phyloP scores from a whole-genome alignment of 2,888 invertebrate genomes.

The Dolomedes plantarius region DNA sequence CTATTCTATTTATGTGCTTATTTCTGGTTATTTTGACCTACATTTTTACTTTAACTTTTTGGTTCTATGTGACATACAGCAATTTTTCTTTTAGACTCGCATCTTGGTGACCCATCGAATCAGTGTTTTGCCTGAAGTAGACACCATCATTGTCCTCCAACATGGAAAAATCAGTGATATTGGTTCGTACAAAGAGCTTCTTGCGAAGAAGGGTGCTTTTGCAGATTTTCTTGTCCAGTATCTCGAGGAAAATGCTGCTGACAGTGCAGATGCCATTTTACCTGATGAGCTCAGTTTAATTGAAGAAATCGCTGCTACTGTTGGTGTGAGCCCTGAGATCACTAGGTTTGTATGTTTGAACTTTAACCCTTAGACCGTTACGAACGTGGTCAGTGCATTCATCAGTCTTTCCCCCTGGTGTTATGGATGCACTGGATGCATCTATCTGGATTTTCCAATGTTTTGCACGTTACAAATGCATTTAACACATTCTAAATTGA shows the following conservation, averaged over 20 bases:
- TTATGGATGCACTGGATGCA: no score
- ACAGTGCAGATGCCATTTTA: constrained; percentile 73
- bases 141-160: constrained; percentile 91
- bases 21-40: no score
- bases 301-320: constrained; percentile 59
- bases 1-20: no score
- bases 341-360: constrained; percentile 66
- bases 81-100: constrained; percentile 81
- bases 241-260: constrained; percentile 77
- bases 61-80: not conserved
- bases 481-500: no score
- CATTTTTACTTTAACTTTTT: not conserved
- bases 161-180: constrained; percentile 91
- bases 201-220: constrained; percentile 84
- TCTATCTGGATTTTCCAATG: no score
- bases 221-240: constrained; percentile 80
- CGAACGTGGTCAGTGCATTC: no score
- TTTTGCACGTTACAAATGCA: no score
- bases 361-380: no score
- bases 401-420: no score
- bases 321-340: constrained; percentile 59
- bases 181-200: constrained; percentile 91
- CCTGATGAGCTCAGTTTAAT: constrained; percentile 65
- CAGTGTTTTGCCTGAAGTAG: constrained; percentile 92
- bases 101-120: constrained; percentile 96